Conservation (phyloP, 2,113 vertebrate genomes). For the Lophura nycthemera region DNA sequence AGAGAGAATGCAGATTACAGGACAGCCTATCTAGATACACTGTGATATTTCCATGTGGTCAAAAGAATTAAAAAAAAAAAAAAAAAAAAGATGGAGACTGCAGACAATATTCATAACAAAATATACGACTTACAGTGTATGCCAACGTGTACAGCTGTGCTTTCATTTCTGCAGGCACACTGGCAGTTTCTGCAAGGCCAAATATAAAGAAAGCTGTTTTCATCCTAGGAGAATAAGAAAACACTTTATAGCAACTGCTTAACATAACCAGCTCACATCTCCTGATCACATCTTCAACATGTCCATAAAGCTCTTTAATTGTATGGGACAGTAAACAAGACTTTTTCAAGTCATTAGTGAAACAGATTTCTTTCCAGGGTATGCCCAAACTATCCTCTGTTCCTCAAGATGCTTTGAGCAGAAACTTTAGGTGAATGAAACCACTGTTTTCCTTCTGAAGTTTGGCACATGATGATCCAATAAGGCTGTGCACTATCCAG, state of each 20-base stretch:
- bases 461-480: not conserved
- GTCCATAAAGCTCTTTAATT: not conserved
- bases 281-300: not conserved
- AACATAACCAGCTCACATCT: not conserved
- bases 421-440: not conserved
- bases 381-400: not conserved
- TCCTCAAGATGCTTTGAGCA: not conserved
- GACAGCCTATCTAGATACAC: not conserved
- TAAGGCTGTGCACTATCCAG: not conserved
- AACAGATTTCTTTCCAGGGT: not conserved
- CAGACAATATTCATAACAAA: not conserved
- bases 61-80: not conserved
- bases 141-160: constrained; percentile 86
- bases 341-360: not conserved
- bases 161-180: constrained; percentile 76
- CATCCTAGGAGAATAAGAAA: constrained; percentile 82
- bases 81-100: no score
- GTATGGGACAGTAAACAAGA: not conserved
- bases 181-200: constrained; percentile 86
- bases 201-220: constrained; percentile 98
- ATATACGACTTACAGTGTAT: constrained; percentile 81
- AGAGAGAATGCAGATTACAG: not conserved
- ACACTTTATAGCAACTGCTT: not conserved
- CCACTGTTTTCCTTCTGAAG: not conserved
- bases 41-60: accelerated